A percentile compares a stretch with the other conserved stretches of the same genome.
Evolutionary conservation across 2,797 vertebrate species (phyloP).

Genomic region (Onychomys torridus): DNA sequence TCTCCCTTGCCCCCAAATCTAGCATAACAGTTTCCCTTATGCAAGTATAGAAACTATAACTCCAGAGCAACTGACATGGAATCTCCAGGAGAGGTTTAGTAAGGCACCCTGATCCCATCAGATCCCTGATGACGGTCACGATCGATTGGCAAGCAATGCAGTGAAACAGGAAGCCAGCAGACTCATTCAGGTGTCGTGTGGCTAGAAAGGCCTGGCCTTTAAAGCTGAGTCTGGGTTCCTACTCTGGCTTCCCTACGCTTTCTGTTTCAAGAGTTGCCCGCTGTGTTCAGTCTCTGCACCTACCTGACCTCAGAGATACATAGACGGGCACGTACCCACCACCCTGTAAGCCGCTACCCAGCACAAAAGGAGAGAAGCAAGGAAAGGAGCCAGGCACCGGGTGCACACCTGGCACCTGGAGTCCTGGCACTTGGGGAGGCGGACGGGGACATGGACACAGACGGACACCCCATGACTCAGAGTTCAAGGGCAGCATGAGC

Average conservation of each 20-base stretch:
- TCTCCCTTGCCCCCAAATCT: not conserved
- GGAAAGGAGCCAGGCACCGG: not conserved
- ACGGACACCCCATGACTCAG: too few species aligned
- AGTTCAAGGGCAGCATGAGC: not conserved
- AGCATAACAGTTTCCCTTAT: not conserved
- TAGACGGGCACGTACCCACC: accelerated
- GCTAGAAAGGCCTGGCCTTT: not conserved
- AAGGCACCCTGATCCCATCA: not conserved
- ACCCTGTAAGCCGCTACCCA: too few species aligned
- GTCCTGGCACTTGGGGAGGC: accelerated
- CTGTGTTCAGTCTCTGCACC: too few species aligned
- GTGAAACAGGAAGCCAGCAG: not conserved
- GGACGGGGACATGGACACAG: too few species aligned
- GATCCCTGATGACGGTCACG: not conserved
- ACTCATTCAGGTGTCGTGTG: not conserved
- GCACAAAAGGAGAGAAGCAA: not conserved
- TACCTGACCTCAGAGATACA: not conserved
- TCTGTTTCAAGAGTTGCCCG: not conserved
- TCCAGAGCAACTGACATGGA: not conserved
- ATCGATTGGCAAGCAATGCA: not conserved
- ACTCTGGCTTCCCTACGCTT: not conserved
- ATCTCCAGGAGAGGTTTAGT: conserved; percentile 15
- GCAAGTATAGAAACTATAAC: not conserved
- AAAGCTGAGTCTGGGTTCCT: not conserved
- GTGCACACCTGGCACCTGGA: not conserved